Evolutionary conservation across 2,797 vertebrate genomes (phyloP), one percentile per base, ranked within the genome.

Genomic region (Enteromius argenteus): DNA sequence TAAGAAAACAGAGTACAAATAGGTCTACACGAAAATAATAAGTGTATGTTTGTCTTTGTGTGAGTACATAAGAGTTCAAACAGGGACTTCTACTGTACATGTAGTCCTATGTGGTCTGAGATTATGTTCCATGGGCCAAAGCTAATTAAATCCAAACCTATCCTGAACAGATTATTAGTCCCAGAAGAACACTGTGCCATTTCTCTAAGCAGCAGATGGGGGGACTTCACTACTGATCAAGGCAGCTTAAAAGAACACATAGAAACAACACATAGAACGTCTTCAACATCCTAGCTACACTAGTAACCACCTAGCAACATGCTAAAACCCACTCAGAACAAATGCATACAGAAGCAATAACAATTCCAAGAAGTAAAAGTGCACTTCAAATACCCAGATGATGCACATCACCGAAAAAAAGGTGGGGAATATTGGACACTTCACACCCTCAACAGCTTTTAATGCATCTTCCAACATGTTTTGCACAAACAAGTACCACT

Each of bases 121-220:
- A 79, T 80, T 76, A 79, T 10, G 35, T 27, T 56, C 46, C 60
- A 51, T 5, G 30, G 76, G 46, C 74, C 71, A 82, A 85, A 73
- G 15, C 23, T 56, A 79, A 86, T 86, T 84, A 86, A 84, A 79
- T 39, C 21, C 44, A 64, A 73, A 79, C 85, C 74, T 86, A 60
- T 84, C 77, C 71, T 76, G 62, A 80, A 42, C 37, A 80, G 85
- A 75, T 80, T 75, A 68, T 44, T 14, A 67, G 49, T 49, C 35
- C 62, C 51, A 80, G 53, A 53, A 19, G 37, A 73, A 42, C n/a
- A 23, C 39, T 62, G 51, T 30, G 21, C 7, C 1, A 10, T 51
- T 53, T 39, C 32, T 66, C 8, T 62, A 66, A 51, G 23, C 23
- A 77, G 81, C 17, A 27, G 9, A 17, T 49, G n/a, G 0, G 53